Base-by-base conservation (phyloP, 1,140 invertebrate genomes). In the Drosophila biarmipes region DNA sequence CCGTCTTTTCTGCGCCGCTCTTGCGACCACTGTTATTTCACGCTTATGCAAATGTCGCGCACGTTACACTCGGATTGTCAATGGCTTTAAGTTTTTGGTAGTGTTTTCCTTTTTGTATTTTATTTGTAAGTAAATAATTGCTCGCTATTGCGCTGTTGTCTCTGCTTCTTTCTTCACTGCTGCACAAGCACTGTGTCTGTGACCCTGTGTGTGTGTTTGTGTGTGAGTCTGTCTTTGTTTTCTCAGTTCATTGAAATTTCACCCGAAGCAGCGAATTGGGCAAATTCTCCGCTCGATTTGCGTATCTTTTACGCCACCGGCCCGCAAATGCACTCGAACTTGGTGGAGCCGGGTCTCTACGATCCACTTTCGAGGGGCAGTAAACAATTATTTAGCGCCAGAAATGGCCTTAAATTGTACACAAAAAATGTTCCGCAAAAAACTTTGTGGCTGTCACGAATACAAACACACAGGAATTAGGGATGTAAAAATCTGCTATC, bases 231-330 rank as follows among this genome's bases (percentile, higher is more conserved):
- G 84, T 84, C 84, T 89, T 89, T 90, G 84, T 89, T 89, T 86
- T 89, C 82, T 89, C 84, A 89, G 84, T 80, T 89, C 84, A 89
- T 84, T 89, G 84, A 89, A 86, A 89, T 89, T 89, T 89, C 84
- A 89, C 84, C 85, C 84, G 67, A 86, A 78, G 74, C 42, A 78
- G 76, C 82, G 73, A 86, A 84, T 90, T 80, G 84, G 84, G 73
- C 59, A 85, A 80, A 80, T 89, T 89, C 67, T 68, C 79, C 71
- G 73, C 29, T 66, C 49, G 79, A 77, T 66, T 84, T 73, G 51
- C 49, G 84, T 46, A 72, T 81, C 55, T 78, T 72, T 89, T 84
- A 89, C 80, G 79, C 68, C 31, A 29, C 51, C 40, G 57, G 52
- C 74, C 54, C 53, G 59, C 19, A 37, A 67, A 72, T 53, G 79